A percentile compares a stretch with the other conserved stretches of the same genome.
These are phyloP conservation scores for Loxodonta africana DNA, from an alignment of 2,113 vertebrate species.

Conservation along the genomic window DNA sequence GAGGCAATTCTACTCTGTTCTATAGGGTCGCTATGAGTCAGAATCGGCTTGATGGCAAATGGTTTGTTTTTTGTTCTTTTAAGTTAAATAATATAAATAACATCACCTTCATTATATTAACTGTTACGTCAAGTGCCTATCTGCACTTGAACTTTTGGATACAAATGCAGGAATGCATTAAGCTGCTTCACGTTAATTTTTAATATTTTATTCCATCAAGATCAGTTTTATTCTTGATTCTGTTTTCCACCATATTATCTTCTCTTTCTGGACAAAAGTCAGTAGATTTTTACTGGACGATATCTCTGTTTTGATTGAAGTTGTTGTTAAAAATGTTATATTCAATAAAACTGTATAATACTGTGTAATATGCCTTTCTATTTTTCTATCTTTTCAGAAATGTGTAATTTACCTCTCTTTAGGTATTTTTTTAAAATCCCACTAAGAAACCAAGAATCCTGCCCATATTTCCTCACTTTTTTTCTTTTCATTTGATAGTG, in stretches of 20 bases:
- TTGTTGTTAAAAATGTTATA: not conserved
- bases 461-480: not conserved
- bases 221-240: not conserved
- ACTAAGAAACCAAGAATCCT: not conserved
- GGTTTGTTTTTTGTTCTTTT: no score
- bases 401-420: not conserved
- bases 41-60: no score
- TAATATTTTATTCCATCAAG: not conserved
- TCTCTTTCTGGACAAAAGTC: not conserved
- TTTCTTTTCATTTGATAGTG: conserved; percentile 9
- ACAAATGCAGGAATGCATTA: not conserved
- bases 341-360: not conserved
- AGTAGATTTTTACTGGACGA: not conserved
- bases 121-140: not conserved
- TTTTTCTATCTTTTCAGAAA: not conserved
- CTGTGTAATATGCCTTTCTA: not conserved
- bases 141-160: not conserved
- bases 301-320: not conserved
- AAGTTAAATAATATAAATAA: not conserved
- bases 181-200: not conserved
- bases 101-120: not conserved
- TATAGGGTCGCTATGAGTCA: no score
- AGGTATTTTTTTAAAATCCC: not conserved
- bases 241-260: not conserved
- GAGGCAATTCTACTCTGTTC: no score